Conservation (phyloP, 2,797 vertebrate genomes). For the Pantherophis alleghaniensis region DNA sequence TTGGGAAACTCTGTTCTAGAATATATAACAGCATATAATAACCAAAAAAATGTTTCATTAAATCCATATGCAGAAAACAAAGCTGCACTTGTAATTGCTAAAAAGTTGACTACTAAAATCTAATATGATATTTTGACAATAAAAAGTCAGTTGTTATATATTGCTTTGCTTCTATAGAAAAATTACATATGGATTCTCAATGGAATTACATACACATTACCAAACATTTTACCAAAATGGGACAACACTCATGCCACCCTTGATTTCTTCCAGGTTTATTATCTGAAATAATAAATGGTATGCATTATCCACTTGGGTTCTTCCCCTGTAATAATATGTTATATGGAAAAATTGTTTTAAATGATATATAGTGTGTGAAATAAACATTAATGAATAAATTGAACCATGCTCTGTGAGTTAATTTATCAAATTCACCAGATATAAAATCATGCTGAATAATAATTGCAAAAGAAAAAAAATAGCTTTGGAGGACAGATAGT, state of each 20-base stretch:
- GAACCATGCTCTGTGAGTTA: background rate
- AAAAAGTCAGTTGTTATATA: background rate
- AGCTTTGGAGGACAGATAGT: conserved; percentile 51
- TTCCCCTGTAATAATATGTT: background rate
- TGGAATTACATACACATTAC: background rate
- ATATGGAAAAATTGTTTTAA: background rate
- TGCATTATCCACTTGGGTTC: background rate
- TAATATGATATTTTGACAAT: background rate
- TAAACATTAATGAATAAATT: background rate
- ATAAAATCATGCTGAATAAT: background rate
- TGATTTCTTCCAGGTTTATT: background rate
- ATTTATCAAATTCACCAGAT: background rate
- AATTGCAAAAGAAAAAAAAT: background rate
- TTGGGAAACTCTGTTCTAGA: background rate
- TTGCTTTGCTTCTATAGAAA: background rate
- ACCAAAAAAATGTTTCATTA: background rate
- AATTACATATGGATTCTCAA: background rate
- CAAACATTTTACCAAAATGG: background rate
- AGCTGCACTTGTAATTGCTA: background rate
- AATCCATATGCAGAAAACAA: background rate
- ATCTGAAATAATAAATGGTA: background rate
- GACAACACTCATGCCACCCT: background rate
- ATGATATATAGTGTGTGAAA: background rate
- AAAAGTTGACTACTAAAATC: background rate
- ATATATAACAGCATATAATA: background rate